phyloP scores from a whole-genome alignment of 2,113 vertebrate genomes.

The Eulemur rufifrons region DNA sequence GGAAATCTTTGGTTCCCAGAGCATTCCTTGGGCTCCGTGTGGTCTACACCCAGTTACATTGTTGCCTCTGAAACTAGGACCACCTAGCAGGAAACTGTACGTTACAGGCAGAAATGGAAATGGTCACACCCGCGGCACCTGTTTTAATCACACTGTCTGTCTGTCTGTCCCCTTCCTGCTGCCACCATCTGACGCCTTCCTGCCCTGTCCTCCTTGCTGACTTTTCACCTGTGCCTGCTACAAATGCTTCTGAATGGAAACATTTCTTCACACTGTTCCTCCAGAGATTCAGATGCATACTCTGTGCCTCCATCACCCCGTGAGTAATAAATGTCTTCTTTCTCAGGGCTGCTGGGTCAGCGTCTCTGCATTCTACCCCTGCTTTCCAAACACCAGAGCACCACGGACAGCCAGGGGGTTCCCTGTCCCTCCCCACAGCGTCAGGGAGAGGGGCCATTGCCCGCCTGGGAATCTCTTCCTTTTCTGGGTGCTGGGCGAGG shows the following conservation, averaged over 20 bases:
- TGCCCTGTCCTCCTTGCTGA: too few relatives aligned
- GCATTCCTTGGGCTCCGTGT: too few relatives aligned
- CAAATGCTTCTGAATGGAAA: not conserved
- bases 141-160: not conserved
- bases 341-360: not conserved
- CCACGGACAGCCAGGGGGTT: rapidly evolving
- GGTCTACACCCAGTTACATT: rapidly evolving
- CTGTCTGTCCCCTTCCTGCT: rapidly evolving
- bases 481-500: rapidly evolving
- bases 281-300: not conserved
- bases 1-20: rapidly evolving
- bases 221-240: not conserved
- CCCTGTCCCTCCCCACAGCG: rapidly evolving
- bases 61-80: rapidly evolving
- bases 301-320: rapidly evolving
- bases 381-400: rapidly evolving
- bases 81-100: not conserved
- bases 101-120: not conserved
- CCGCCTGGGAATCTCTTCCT: not conserved
- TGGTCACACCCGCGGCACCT: not conserved
- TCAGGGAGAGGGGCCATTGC: rapidly evolving
- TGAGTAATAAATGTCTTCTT: not conserved
- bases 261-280: rapidly evolving
- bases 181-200: rapidly evolving
- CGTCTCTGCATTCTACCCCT: not conserved